A percentile compares a stretch with the other conserved stretches of the same genome.
These are phyloP conservation scores for Boulengeromyrus knoepffleri DNA, from an alignment of 2,113 vertebrate genomes.

Conservation along the genomic window DNA sequence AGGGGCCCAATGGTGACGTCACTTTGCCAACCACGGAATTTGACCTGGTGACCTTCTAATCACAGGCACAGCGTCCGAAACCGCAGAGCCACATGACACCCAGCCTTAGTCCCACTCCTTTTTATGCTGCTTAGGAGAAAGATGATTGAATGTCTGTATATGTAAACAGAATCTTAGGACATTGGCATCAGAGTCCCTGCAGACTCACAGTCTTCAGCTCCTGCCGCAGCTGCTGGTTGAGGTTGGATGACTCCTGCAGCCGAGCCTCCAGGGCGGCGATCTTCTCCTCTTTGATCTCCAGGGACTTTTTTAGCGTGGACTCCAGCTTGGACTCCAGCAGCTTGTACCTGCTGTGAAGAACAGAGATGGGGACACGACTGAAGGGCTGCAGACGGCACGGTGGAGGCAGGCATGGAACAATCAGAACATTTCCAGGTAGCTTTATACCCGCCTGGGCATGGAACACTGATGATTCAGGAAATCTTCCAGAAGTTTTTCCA, in stretches of 20 bases:
- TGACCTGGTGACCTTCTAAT: not conserved
- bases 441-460: not conserved
- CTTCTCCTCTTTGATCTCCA: conserved; percentile 98
- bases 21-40: not conserved
- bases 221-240: conserved; percentile 94
- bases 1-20: not conserved
- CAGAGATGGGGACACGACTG: not conserved
- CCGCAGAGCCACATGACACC: not conserved
- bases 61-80: not conserved
- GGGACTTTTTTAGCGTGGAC: conserved; percentile 86
- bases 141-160: not conserved
- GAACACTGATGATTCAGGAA: not conserved
- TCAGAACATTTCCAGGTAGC: not conserved
- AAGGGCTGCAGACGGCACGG: not conserved
- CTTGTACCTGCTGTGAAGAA: conserved; percentile 69
- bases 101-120: not conserved
- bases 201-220: conserved; percentile 88
- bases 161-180: not conserved
- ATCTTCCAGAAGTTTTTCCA: not conserved
- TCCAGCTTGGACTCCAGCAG: conserved; percentile 92
- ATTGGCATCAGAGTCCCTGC: not conserved
- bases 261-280: conserved; percentile 93
- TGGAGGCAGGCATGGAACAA: not conserved
- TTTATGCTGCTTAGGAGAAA: not conserved
- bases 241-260: conserved; percentile 92